Evolutionary conservation across 2,888 invertebrate species (phyloP).

Genomic region (Nomada hirtipes): DNA sequence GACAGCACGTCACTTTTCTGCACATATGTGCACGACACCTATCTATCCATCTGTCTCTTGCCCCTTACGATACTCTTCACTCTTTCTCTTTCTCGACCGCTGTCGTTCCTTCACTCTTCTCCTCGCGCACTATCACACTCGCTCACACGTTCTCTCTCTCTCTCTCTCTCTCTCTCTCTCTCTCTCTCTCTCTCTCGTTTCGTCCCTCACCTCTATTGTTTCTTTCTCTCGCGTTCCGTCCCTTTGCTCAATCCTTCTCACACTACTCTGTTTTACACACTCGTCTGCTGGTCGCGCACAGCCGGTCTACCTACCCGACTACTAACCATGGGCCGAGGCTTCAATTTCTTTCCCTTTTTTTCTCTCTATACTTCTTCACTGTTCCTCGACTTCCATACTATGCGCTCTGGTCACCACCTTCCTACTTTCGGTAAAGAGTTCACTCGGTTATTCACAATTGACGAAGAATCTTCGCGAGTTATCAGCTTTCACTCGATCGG

Average conservation of each 20-base stretch:
- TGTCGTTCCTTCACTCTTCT: constrained; percentile 32
- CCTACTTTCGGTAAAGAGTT: constrained; percentile 38
- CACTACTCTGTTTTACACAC: constrained; percentile 33
- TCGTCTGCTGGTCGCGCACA: constrained; percentile 58
- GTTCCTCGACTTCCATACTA: constrained; percentile 23
- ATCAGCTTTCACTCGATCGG: constrained; percentile 58
- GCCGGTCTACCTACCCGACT: constrained; percentile 63
- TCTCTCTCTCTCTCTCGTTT: constrained; percentile 21
- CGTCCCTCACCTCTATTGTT: constrained; percentile 25
- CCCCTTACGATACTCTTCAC: constrained; percentile 11
- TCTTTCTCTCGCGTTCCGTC: constrained; percentile 33
- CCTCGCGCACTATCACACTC: constrained; percentile 4
- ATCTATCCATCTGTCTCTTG: constrained; percentile 50
- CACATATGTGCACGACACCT: constrained; percentile 64
- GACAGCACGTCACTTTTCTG: constrained; percentile 51
- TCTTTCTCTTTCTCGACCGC: constrained; percentile 24
- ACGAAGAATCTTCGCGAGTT: constrained; percentile 36
- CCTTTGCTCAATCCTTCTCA: constrained; percentile 21
- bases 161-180: constrained; percentile 4
- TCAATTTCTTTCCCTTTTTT: constrained; percentile 35
- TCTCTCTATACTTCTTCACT: constrained; percentile 19
- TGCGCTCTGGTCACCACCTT: constrained; percentile 25
- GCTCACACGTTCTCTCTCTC: constrained; percentile 14
- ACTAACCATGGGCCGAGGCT: constrained; percentile 57
- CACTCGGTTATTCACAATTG: constrained; percentile 35